phyloP scores from a whole-genome alignment of 2,888 invertebrate species.

The Patella depressa region DNA sequence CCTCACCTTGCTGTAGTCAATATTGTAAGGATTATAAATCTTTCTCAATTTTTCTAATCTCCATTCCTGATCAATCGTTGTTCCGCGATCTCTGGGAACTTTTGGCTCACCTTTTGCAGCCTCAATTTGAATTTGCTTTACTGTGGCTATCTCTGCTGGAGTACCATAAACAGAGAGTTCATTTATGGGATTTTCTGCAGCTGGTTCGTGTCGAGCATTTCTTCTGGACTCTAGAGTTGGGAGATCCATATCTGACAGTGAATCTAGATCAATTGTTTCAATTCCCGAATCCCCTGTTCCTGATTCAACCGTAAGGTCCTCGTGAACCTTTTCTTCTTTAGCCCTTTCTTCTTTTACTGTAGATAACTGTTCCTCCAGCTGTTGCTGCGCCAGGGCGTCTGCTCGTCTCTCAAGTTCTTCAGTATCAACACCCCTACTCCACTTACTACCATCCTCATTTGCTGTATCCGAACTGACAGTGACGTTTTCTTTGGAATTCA shows the following conservation, averaged over 20 bases:
- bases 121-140: not conserved
- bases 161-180: not conserved
- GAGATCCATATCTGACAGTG: not conserved
- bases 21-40: not conserved
- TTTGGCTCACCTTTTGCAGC: not conserved
- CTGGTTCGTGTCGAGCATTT: not conserved
- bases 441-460: not conserved
- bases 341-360: not conserved
- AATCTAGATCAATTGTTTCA: constrained; percentile 1
- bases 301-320: not conserved
- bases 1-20: not conserved
- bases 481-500: not conserved
- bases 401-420: not conserved
- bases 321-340: too few species aligned
- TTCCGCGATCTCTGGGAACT: not conserved
- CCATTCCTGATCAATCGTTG: not conserved
- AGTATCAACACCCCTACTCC: not conserved
- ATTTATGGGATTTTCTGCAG: not conserved
- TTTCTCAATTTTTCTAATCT: not conserved
- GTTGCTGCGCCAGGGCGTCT: not conserved
- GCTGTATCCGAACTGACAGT: not conserved
- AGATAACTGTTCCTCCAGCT: not conserved
- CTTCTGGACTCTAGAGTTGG: not conserved
- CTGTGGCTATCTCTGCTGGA: not conserved
- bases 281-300: not conserved